Base-by-base conservation (phyloP, 2,113 vertebrate species). In the Tamias sibiricus region DNA sequence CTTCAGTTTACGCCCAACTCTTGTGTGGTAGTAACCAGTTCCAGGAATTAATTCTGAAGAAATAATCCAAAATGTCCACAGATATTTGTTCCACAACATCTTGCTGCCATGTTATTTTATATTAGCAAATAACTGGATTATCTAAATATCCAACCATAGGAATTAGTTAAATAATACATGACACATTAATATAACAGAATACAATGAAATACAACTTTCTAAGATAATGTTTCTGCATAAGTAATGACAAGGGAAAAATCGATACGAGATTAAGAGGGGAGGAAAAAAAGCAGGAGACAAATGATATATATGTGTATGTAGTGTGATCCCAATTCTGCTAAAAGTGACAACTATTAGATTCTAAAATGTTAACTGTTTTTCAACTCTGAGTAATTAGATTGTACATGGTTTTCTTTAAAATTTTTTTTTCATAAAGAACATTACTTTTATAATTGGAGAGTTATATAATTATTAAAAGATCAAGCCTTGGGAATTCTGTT, bases 381-480 rank as follows among this genome's bases (percentile, higher is more conserved):
- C 49, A 77, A 86, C 81, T 94, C 69, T 37, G 62, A 87, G 83
- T 92, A 95, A 90, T 66, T 57, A 89, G 59, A 89, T 80, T 91
- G 95, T 68, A 77, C 42, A 75, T 47, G 83, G 32, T 59, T 97
- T 96, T 96, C 54, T 74, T 49, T 62, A 49, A 49, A 49, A 49
- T 59, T 85, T 92, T 92, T 24, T 96, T 95, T 76, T 90, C 71
- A 88, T 90, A 90, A 95, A 96, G 92, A 93, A 90, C 19, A 76
- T 90, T 93, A 95, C 76, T 87, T 84, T 93, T 87, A 57, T 92
- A 79, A 97, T 93, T 95, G 80, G 71, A 84, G 95, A 40, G 52
- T 89, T 74, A 96, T 26, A 44, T 93, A 93, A 97, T 92, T 95
- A 97, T 95, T 76, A 76, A 94, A 93, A 96, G 82, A 81, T 85